A percentile compares a stretch with the other conserved stretches of the same genome.
Evolutionary conservation across 2,113 vertebrate species (phyloP).

Genomic region (Lagenorhynchus albirostris): DNA sequence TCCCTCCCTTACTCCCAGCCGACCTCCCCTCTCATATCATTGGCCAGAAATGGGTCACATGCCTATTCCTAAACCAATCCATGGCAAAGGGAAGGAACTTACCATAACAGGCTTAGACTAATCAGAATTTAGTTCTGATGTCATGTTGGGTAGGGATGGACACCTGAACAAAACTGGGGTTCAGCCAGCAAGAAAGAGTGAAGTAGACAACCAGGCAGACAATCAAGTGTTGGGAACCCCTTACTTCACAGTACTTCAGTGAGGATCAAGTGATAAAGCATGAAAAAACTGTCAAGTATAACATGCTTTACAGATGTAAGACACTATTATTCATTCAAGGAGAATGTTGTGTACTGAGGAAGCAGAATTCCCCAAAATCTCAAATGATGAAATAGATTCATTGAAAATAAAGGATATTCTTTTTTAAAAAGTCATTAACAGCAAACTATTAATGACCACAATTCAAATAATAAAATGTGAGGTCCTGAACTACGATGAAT

Average conservation of each 20-base stretch:
- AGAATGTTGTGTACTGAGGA: neutral
- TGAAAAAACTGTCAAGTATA: neutral
- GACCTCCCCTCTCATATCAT: neutral
- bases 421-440: neutral
- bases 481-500: neutral
- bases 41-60: neutral
- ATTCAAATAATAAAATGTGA: conserved; percentile 14
- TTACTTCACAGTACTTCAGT: neutral
- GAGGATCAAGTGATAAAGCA: neutral
- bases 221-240: neutral
- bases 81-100: neutral
- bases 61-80: neutral
- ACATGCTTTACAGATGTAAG: neutral
- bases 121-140: neutral
- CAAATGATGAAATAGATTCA: neutral
- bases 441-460: neutral
- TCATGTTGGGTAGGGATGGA: neutral
- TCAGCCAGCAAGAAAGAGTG: neutral
- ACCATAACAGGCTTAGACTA: neutral
- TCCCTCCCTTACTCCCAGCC: neutral
- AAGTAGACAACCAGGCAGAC: neutral
- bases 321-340: conserved; percentile 1
- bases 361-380: neutral
- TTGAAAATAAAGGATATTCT: conserved; percentile 3
- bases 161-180: neutral